These are phyloP conservation scores for Amphibalanus amphitrite DNA, from an alignment of 1,140 invertebrate genomes.

Conservation along the genomic window DNA sequence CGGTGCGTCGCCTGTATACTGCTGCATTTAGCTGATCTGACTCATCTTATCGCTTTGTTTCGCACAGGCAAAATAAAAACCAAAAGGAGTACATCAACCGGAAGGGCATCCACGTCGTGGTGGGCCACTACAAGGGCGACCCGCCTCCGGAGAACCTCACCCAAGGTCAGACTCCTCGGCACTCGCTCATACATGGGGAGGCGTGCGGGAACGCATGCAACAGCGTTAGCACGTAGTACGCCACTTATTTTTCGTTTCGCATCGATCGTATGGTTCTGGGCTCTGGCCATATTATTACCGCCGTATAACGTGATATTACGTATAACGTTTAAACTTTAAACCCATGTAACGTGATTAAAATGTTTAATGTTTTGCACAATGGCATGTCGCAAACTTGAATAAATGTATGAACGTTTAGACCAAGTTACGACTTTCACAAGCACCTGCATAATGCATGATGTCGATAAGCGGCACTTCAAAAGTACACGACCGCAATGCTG, in stretches of 20 bases:
- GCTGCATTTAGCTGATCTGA: no score
- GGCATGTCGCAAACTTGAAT: no score
- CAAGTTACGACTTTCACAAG: no score
- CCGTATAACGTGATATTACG: not conserved
- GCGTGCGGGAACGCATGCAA: slow-evolving; percentile 11
- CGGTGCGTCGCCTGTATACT: no score
- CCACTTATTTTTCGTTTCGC: slow-evolving; percentile 6
- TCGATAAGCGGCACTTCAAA: no score
- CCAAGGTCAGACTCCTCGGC: slow-evolving; percentile 22
- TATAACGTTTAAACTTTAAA: not conserved
- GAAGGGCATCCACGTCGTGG: slow-evolving; percentile 47
- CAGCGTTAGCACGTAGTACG: not conserved
- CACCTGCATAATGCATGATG: no score
- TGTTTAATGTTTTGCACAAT: no score
- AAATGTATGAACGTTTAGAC: no score
- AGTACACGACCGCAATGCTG: no score
- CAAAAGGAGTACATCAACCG: slow-evolving; percentile 52
- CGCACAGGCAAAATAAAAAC: not conserved
- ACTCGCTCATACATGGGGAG: slow-evolving; percentile 51
- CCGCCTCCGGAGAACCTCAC: slow-evolving; percentile 28
- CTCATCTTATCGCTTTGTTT: no score
- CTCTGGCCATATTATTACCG: not conserved
- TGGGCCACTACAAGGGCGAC: slow-evolving; percentile 65
- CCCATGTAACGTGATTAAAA: no score
- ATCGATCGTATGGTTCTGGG: not conserved